Conservation (phyloP, 2,797 vertebrate species). For the Falco biarmicus region DNA sequence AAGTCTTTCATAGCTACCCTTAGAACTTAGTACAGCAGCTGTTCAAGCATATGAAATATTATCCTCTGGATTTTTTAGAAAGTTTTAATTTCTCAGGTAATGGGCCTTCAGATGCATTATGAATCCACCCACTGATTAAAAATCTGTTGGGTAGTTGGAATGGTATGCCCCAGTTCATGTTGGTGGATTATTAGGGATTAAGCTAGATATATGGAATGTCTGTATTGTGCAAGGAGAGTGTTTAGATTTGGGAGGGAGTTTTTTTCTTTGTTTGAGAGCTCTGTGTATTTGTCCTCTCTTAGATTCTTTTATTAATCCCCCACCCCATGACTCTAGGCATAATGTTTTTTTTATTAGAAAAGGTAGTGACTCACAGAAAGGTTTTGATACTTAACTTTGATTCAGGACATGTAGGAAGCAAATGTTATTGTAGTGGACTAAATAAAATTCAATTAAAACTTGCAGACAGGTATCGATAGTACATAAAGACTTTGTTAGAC, state of each 20-base stretch:
- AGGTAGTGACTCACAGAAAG: background rate
- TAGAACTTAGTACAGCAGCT: background rate
- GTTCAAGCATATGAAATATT: background rate
- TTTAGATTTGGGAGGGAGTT: background rate
- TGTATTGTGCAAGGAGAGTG: background rate
- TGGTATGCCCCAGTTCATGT: background rate
- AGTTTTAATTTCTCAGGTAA: background rate
- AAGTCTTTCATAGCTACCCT: background rate
- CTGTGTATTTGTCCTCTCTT: background rate
- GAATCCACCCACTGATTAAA: background rate
- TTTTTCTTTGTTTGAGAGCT: background rate
- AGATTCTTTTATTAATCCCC: background rate
- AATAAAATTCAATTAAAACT: constrained; percentile 3
- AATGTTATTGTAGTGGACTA: background rate
- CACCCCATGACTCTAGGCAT: background rate
- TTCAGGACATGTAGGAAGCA: background rate
- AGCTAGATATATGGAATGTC: background rate
- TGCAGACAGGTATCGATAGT: background rate
- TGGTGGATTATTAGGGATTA: background rate
- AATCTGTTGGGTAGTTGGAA: background rate
- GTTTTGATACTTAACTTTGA: background rate
- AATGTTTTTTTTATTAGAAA: background rate
- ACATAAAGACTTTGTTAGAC: background rate
- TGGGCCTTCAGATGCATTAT: background rate
- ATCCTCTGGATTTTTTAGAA: background rate